Evolutionary conservation across 23 tunicate genomes (phyloP).

Genomic region (Corella eumyota): DNA sequence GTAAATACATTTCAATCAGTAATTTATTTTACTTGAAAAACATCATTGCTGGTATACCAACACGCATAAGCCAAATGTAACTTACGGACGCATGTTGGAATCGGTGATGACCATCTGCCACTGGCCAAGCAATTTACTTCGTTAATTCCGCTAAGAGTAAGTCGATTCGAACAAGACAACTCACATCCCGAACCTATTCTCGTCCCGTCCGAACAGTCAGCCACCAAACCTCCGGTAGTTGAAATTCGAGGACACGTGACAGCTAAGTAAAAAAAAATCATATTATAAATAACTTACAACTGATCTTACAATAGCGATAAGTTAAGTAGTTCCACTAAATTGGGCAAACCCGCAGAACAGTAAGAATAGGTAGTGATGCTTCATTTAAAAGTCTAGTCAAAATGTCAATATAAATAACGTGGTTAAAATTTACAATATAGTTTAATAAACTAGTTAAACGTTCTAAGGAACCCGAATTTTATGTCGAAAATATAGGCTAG

Average conservation of each 20-base stretch:
- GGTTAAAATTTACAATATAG: no score
- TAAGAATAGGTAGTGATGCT: no score
- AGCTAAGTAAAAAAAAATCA: constrained; percentile 12
- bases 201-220: constrained; percentile 24
- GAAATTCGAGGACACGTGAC: constrained; percentile 25
- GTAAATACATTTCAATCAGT: neutral
- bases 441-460: no score
- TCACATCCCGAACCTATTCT: constrained; percentile 51
- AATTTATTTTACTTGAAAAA: constrained; percentile 1
- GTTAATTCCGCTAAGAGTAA: constrained; percentile 20
- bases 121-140: constrained; percentile 17
- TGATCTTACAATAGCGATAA: no score
- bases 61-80: neutral
- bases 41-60: neutral
- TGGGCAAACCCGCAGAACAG: no score
- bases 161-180: constrained; percentile 31
- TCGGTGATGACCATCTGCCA: constrained; percentile 33
- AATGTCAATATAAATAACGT: no score
- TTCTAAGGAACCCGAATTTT: no score
- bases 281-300: no score
- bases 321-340: no score
- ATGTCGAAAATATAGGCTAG: no score
- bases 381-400: no score
- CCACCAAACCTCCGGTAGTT: neutral
- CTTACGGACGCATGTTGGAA: constrained; percentile 54